A percentile compares a stretch with the other conserved stretches of the same genome.
Evolutionary conservation across 2,797 vertebrate species (phyloP).

Genomic region (Sarcoramphus papa): DNA sequence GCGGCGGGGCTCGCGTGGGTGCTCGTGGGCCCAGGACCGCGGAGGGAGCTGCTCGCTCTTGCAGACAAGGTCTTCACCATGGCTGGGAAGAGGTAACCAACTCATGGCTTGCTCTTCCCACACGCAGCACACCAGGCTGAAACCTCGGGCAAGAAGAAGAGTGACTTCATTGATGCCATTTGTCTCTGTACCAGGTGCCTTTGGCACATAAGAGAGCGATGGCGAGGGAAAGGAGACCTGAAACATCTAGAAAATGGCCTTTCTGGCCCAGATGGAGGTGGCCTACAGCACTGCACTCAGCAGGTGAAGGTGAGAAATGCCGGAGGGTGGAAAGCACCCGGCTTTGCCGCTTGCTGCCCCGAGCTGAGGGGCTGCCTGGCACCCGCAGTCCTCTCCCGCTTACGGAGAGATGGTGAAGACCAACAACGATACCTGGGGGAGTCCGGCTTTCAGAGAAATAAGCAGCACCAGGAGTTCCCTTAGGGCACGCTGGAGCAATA

Average conservation of each 20-base stretch:
- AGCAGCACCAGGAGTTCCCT: neutral
- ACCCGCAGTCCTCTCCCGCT: neutral
- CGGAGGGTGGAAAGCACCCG: rapidly evolving
- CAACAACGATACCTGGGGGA: rapidly evolving
- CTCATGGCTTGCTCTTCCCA: neutral
- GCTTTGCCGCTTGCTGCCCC: neutral
- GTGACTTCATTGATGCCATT: neutral
- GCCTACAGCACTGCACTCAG: rapidly evolving
- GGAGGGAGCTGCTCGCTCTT: neutral
- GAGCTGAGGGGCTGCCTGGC: neutral
- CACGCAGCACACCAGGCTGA: rapidly evolving
- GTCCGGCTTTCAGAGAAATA: neutral
- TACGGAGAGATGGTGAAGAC: neutral
- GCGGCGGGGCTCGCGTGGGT: rapidly evolving
- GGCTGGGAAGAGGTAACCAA: neutral
- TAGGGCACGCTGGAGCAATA: rapidly evolving
- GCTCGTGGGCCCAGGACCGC: rapidly evolving
- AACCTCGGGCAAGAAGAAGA: neutral
- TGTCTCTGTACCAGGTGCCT: neutral
- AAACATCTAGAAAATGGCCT: neutral
- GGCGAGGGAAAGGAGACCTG: neutral
- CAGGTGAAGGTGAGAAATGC: neutral
- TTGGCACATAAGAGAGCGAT: neutral
- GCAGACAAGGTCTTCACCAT: rapidly evolving
- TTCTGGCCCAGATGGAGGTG: neutral